A percentile compares a stretch with the other conserved stretches of the same genome.
These are phyloP conservation scores for Himantopus leucocephalus DNA, from an alignment of 2,113 vertebrate genomes.

Conservation along the genomic window DNA sequence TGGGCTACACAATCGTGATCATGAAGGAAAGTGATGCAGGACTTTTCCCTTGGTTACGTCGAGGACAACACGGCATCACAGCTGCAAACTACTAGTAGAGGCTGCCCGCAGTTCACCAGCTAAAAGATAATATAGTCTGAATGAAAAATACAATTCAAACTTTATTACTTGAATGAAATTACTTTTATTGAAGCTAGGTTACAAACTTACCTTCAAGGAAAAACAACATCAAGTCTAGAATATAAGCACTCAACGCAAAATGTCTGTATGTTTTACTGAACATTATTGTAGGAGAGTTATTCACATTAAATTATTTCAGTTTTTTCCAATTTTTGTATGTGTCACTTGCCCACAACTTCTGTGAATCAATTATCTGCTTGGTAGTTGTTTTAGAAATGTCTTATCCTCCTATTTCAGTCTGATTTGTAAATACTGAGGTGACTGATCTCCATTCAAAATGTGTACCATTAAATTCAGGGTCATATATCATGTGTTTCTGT, in stretches of 20 bases:
- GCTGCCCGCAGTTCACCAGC: not conserved
- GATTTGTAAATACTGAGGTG: not conserved
- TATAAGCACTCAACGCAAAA: not conserved
- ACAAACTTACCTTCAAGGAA: not conserved
- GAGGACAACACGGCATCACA: not conserved
- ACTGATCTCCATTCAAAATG: not conserved
- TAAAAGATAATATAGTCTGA: not conserved
- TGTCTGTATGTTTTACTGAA: not conserved
- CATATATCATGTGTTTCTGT: not conserved
- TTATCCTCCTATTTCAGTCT: not conserved
- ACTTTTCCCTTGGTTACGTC: not conserved
- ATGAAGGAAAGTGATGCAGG: not conserved
- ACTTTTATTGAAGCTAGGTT: not conserved
- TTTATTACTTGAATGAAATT: not conserved
- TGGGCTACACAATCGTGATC: rapidly evolving
- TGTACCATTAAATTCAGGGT: not conserved
- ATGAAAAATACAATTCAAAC: not conserved
- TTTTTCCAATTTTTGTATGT: not conserved
- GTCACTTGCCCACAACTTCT: not conserved
- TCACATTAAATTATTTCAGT: not conserved
- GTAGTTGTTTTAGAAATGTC: not conserved
- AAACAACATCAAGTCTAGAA: not conserved
- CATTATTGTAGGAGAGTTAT: not conserved
- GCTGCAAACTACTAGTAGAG: not conserved
- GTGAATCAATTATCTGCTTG: not conserved